Evolutionary conservation across 2,797 vertebrate species (phyloP), one percentile per base, ranked within the genome.

Genomic region (Oreonectes daqikongensis): DNA sequence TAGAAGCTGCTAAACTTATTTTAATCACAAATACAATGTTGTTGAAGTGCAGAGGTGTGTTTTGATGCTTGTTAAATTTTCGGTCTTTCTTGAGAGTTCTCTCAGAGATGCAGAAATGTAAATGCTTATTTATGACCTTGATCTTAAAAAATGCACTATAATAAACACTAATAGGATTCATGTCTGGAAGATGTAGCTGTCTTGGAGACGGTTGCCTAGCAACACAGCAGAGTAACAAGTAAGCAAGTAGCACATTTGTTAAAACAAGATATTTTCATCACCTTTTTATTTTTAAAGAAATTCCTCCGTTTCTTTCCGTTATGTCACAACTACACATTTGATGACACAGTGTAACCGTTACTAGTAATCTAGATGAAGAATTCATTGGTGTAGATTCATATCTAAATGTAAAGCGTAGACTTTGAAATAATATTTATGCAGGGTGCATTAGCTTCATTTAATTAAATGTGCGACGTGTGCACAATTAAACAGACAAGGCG

Each of bases 171-270:
- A 85, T 82, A 79, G 67, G 75, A 81, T 80, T 81, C 75, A 52
- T 64, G 42, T 82, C 79, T 83, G 67, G 60, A 61, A 52, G 82
- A 69, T 77, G 75, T 52, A 75, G 53, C 63, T 81, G 70, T 79
- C 64, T 68, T 74, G 74, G 61, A 84, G 72, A 79, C 72, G 64
- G 79, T 86, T 86, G 77, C 85, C 81, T 76, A 82, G 85, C 79
- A 86, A 86, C 85, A 35, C 30, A 65, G 71, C 79, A 71, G 26
- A 52, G 79, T 78, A 83, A 74, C 78, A 75, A 79, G 42, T 24
- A 71, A 63, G 42, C 40, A 32, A 52, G 30, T 65, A 72, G n/a
- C 69, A 22, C 52, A 60, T 68, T 35, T 30, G 14, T 30, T 55
- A 52, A 5, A 48, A 22, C 48, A 12, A 71, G 57, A 70, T 20